Evolutionary conservation across 2,888 invertebrate genomes (phyloP), one percentile per base, ranked within the genome.

Genomic region (Helicoverpa assulta): DNA sequence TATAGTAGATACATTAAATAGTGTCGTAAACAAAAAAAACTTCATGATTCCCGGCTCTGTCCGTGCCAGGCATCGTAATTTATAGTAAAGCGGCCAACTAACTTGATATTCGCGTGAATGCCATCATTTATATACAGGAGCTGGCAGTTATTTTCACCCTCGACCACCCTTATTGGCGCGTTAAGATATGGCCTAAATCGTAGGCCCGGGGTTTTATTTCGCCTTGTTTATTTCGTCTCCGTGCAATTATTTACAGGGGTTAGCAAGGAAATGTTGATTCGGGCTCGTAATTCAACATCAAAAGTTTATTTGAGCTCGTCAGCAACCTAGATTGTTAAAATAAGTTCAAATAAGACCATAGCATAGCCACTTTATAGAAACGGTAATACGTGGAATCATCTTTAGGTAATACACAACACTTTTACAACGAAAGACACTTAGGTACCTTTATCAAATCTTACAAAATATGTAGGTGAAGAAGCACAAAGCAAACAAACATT

Each of bases 21-120:
- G 54, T 51, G 64, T 74, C 80, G 72, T 82, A 80, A 82, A 82
- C 76, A 73, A 61, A 69, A 60, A 69, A 60, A 71, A 82, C 80
- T 74, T 73, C 72, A 82, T 70, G 60, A 61, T 53, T 73, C 59
- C 56, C 47, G 63, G 73, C 37, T 14, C 73, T 72, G 71, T 70
- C 75, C 64, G 60, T 26, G 47, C 60, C 70, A 73, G 55, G n/a
- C 43, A 52, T 21, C 51, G 70, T 80, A 69, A 78, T 81, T 78
- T 81, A 81, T 77, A 61, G 60, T 40, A 40, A 47, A 57, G 21
- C 73, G 60, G 33, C 57, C 53, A 52, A 73, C 73, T 70, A 67
- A 74, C 77, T 77, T 70, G 66, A 62, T 77, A 77, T 67, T 77
- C 61, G 54, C 74, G 67, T 55, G 66, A 73, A 77, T 54, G 47